Evolutionary conservation across 1,140 invertebrate species (phyloP).

Genomic region (Heliothis virescens): DNA sequence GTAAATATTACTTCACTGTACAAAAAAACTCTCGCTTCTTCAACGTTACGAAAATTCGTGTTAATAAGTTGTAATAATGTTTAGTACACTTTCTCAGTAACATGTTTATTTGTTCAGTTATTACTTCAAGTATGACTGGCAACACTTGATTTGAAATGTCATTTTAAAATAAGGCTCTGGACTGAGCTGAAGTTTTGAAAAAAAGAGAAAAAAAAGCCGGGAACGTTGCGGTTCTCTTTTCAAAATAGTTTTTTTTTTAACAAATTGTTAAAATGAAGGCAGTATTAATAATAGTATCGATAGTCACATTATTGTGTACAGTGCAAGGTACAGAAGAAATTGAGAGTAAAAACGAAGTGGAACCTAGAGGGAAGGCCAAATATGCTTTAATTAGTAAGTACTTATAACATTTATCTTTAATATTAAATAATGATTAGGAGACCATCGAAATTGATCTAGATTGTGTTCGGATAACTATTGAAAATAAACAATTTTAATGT

Average conservation of each 20-base stretch:
- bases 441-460: too few relatives aligned
- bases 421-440: slow-evolving; percentile 2
- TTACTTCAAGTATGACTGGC: slow-evolving; percentile 12
- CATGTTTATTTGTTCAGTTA: slow-evolving; percentile 28
- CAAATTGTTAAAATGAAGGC: slow-evolving; percentile 12
- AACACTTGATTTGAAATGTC: slow-evolving; percentile 7
- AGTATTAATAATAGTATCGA: slow-evolving; percentile 23
- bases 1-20: slow-evolving; percentile 29
- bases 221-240: not conserved
- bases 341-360: slow-evolving; percentile 55
- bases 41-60: slow-evolving; percentile 51
- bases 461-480: too few relatives aligned
- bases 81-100: slow-evolving; percentile 56
- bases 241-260: not conserved
- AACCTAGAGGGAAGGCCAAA: slow-evolving; percentile 72
- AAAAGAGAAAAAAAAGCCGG: not conserved
- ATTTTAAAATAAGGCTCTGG: slow-evolving; percentile 34
- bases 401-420: slow-evolving; percentile 1
- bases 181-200: slow-evolving; percentile 19
- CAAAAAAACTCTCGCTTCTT: slow-evolving; percentile 53
- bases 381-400: slow-evolving; percentile 78
- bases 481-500: too few relatives aligned
- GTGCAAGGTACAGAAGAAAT: slow-evolving; percentile 50
- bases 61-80: slow-evolving; percentile 48
- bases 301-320: slow-evolving; percentile 40